phyloP scores from a whole-genome alignment of 2,113 vertebrate species.

The Tringa solitaria region DNA sequence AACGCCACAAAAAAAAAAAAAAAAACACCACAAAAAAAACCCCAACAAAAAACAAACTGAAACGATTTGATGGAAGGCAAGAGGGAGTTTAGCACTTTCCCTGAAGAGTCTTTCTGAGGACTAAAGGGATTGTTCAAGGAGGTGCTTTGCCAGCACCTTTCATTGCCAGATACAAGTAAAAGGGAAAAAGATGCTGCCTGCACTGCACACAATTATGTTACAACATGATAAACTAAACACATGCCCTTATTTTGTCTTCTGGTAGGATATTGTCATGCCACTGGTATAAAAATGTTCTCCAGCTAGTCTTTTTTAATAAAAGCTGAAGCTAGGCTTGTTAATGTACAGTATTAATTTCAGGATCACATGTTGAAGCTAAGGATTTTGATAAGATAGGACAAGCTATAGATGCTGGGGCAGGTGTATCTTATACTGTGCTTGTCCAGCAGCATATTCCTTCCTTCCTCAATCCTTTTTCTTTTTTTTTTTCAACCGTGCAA shows the following conservation, averaged over 20 bases:
- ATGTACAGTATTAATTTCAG: slow-evolving; percentile 62
- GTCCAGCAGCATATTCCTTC: slow-evolving; percentile 56
- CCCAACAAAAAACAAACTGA: slow-evolving; percentile 15
- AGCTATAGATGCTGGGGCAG: slow-evolving; percentile 56
- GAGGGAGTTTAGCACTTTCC: slow-evolving; percentile 14
- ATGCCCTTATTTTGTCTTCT: slow-evolving; percentile 8
- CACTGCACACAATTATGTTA: not conserved
- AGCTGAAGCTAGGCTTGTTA: slow-evolving; percentile 49
- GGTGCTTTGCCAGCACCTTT: slow-evolving; percentile 45
- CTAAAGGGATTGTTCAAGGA: slow-evolving; percentile 41
- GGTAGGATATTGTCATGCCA: not conserved
- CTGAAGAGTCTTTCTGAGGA: slow-evolving; percentile 55
- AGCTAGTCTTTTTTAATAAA: slow-evolving; percentile 44
- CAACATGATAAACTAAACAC: not conserved
- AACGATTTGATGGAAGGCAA: slow-evolving; percentile 44
- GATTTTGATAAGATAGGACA: slow-evolving; percentile 61
- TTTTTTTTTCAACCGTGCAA: slow-evolving; percentile 58
- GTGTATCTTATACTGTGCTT: slow-evolving; percentile 62
- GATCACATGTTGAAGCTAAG: slow-evolving; percentile 56
- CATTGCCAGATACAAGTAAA: slow-evolving; percentile 40
- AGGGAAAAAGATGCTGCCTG: slow-evolving; percentile 27
- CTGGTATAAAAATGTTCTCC: slow-evolving; percentile 45
- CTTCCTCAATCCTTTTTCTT: not conserved
- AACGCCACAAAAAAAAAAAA: not conserved
- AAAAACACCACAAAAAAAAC: not conserved